Conservation (phyloP, 2,888 invertebrate genomes). For the Cheilosia vernalis region DNA sequence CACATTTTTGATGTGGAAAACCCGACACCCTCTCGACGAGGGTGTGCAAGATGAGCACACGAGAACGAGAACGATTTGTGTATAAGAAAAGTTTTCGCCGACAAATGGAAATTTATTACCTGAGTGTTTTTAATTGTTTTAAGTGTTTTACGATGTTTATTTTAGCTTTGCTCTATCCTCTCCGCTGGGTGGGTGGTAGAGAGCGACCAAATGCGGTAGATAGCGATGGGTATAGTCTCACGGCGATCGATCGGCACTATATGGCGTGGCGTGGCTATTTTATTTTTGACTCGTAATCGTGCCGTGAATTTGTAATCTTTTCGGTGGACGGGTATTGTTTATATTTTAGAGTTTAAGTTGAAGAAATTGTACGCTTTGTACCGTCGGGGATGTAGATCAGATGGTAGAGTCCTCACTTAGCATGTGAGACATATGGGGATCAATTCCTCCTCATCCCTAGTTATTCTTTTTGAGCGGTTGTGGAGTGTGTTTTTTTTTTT, state of each 20-base stretch:
- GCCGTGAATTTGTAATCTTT: conserved; percentile 40
- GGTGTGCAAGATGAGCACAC: conserved; percentile 25
- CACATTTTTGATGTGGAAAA: background rate
- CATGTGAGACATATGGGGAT: conserved; percentile 67
- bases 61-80: conserved; percentile 12
- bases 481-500: background rate
- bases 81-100: conserved; percentile 75
- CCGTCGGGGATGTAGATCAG: conserved; percentile 70
- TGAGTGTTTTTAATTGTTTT: conserved; percentile 81
- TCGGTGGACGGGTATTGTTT: conserved; percentile 17
- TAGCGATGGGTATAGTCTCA: background rate
- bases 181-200: too few species aligned
- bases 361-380: conserved; percentile 6
- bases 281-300: conserved; percentile 49
- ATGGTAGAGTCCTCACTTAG: conserved; percentile 71
- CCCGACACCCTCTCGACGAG: background rate
- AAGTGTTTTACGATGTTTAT: conserved; percentile 79
- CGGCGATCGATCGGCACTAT: conserved; percentile 6
- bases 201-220: background rate
- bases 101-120: conserved; percentile 80
- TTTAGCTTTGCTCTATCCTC: background rate
- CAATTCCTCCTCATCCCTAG: conserved; percentile 60
- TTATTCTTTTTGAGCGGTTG: conserved; percentile 31
- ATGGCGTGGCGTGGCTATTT: conserved; percentile 8
- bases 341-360: conserved; percentile 21